Percentiles rank a stretch among this genome's conserved stretches.
phyloP scores from a whole-genome alignment of 2,113 vertebrate genomes.

The Acanthochromis polyacanthus region DNA sequence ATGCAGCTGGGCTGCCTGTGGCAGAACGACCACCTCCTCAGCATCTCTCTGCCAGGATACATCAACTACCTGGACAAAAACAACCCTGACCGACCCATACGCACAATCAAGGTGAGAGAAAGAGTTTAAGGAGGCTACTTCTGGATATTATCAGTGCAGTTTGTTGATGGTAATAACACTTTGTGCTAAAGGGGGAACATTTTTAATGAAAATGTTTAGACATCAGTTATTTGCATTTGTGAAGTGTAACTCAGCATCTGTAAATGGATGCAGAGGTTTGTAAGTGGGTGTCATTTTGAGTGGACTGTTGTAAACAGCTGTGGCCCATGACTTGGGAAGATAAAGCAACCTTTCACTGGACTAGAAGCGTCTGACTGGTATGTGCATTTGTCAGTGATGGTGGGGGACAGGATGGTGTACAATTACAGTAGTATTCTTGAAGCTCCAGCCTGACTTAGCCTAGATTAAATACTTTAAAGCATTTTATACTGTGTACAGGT shows the following conservation, averaged over 20 bases:
- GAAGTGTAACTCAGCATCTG: too few species aligned
- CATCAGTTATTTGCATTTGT: too few species aligned
- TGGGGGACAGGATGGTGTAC: too few species aligned
- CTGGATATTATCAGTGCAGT: background rate
- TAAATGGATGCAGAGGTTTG: too few species aligned
- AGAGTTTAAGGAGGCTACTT: background rate
- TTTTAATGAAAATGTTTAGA: too few species aligned
- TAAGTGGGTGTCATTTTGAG: too few species aligned
- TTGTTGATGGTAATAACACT: too few species aligned
- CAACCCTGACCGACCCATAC: slow-evolving; percentile 92
- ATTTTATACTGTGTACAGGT: background rate
- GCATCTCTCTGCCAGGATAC: slow-evolving; percentile 93
- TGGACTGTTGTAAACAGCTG: too few species aligned
- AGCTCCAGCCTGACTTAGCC: too few species aligned
- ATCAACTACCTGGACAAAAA: slow-evolving; percentile 98
- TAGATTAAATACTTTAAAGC: background rate
- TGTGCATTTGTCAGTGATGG: background rate
- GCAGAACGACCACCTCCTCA: slow-evolving; percentile 94
- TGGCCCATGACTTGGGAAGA: too few species aligned
- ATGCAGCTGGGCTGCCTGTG: slow-evolving; percentile 98
- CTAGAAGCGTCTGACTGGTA: background rate
- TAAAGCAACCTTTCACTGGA: background rate
- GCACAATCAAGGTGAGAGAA: slow-evolving; percentile 89
- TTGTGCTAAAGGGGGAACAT: too few species aligned
- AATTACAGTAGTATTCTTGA: too few species aligned